A percentile compares a stretch with the other conserved stretches of the same genome.
These are phyloP conservation scores for Perca schrenkii DNA, from an alignment of 2,113 vertebrate genomes.

Conservation along the genomic window DNA sequence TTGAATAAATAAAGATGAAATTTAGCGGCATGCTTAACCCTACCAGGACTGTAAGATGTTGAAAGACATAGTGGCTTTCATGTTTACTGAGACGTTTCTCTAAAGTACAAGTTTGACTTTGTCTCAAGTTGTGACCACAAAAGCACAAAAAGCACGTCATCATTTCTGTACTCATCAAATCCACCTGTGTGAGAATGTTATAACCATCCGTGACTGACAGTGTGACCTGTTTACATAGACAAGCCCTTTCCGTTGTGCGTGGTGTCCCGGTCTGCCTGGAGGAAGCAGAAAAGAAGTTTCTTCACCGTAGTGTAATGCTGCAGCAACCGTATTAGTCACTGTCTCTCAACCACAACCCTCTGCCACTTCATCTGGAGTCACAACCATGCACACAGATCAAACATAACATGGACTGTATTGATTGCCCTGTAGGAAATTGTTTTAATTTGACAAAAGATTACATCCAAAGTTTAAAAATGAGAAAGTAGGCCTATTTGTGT, in stretches of 20 bases:
- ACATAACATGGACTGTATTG: background rate
- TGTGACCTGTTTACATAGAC: conserved; percentile 15
- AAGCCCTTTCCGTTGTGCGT: conserved; percentile 15
- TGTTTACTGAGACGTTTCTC: background rate
- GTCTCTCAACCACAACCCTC: conserved; percentile 38
- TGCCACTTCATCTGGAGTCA: background rate
- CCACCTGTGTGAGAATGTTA: conserved; percentile 23
- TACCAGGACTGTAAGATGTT: background rate
- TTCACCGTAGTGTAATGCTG: conserved; percentile 33
- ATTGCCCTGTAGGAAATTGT: background rate
- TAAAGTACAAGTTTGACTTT: background rate
- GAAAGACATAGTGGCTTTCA: background rate
- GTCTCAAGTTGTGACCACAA: background rate
- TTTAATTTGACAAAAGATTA: background rate
- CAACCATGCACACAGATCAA: background rate
- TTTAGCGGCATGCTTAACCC: background rate
- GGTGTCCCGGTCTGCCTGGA: conserved; percentile 20
- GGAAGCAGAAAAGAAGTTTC: conserved; percentile 50
- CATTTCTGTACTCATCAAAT: background rate
- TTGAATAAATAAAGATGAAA: background rate
- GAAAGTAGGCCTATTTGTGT: background rate
- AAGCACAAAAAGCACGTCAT: background rate
- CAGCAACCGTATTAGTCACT: conserved; percentile 29
- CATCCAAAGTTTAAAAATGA: conserved; percentile 13
- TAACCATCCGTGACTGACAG: background rate